phyloP scores from a whole-genome alignment of 2,113 vertebrate species.

The Shinisaurus crocodilurus region DNA sequence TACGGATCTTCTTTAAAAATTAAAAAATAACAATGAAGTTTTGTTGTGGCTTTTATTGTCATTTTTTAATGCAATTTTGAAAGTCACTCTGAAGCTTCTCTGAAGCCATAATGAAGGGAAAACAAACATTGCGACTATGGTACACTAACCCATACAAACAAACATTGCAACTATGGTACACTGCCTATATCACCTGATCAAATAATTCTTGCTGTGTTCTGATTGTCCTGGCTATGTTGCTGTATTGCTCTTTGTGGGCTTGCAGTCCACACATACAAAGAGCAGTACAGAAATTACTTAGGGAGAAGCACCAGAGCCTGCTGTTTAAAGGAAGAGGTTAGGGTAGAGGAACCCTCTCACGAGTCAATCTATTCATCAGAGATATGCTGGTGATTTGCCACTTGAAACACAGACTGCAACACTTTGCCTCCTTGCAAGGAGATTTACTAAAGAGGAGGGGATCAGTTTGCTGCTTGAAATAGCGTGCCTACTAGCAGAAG shows the following conservation, averaged over 20 bases:
- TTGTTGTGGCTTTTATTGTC: too few relatives aligned
- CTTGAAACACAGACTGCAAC: background rate
- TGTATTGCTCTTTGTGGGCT: background rate
- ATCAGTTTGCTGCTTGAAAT: background rate
- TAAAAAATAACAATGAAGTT: too few relatives aligned
- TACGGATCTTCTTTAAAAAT: too few relatives aligned
- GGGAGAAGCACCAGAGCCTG: background rate
- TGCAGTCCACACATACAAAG: background rate
- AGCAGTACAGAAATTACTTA: too few relatives aligned
- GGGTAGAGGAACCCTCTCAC: background rate
- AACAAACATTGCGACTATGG: too few relatives aligned
- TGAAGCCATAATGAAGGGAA: too few relatives aligned
- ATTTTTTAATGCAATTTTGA: too few relatives aligned
- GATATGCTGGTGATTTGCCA: background rate
- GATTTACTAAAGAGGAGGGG: background rate
- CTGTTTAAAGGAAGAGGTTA: background rate
- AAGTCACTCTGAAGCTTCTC: too few relatives aligned
- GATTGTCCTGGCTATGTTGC: background rate
- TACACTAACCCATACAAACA: too few relatives aligned
- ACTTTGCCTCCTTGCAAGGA: background rate
- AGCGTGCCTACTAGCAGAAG: background rate
- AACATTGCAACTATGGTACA: too few relatives aligned
- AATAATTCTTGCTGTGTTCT: background rate
- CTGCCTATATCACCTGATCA: too few relatives aligned
- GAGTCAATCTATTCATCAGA: too few relatives aligned